A percentile compares a stretch with the other conserved stretches of the same genome.
phyloP scores from a whole-genome alignment of 2,888 invertebrate genomes.

The Synergus laeviventris region DNA sequence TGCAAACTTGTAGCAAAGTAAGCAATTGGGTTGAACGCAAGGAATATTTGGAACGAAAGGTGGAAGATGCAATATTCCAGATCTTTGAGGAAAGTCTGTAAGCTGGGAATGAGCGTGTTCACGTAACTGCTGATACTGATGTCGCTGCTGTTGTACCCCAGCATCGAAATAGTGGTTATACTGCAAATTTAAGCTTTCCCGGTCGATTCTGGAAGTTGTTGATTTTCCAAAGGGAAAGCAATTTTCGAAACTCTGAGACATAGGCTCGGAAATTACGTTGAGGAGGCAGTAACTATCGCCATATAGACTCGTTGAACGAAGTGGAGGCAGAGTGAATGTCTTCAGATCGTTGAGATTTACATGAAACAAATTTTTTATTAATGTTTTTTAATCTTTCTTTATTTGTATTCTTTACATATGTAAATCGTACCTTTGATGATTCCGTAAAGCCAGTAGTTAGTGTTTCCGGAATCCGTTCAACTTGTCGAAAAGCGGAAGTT shows the following conservation, averaged over 20 bases:
- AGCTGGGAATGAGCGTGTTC: slow-evolving; percentile 41
- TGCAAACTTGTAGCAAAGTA: slow-evolving; percentile 71
- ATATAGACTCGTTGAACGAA: slow-evolving; percentile 66
- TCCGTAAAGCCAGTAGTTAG: not conserved
- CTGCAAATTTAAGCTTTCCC: slow-evolving; percentile 62
- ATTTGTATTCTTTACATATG: not conserved
- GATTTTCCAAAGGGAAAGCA: slow-evolving; percentile 45
- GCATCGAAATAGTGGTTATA: slow-evolving; percentile 67
- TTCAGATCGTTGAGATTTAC: not conserved
- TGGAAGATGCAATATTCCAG: slow-evolving; percentile 64
- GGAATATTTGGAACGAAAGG: slow-evolving; percentile 69
- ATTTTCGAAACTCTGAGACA: slow-evolving; percentile 58
- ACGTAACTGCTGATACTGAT: slow-evolving; percentile 61
- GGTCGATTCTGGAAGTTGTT: slow-evolving; percentile 21
- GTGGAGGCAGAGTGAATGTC: slow-evolving; percentile 51
- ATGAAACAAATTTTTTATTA: not conserved
- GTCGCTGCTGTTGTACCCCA: slow-evolving; percentile 63
- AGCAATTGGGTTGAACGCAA: slow-evolving; percentile 72
- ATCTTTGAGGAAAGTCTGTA: slow-evolving; percentile 49
- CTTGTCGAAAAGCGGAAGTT: slow-evolving; percentile 57
- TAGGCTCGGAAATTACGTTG: slow-evolving; percentile 68
- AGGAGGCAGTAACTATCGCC: slow-evolving; percentile 68
- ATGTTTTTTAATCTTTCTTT: not conserved
- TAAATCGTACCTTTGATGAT: not conserved
- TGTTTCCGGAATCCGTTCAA: slow-evolving; percentile 46